Evolutionary conservation across 2,113 vertebrate species (phyloP), one percentile per base, ranked within the genome.

Genomic region (Solea solea): DNA sequence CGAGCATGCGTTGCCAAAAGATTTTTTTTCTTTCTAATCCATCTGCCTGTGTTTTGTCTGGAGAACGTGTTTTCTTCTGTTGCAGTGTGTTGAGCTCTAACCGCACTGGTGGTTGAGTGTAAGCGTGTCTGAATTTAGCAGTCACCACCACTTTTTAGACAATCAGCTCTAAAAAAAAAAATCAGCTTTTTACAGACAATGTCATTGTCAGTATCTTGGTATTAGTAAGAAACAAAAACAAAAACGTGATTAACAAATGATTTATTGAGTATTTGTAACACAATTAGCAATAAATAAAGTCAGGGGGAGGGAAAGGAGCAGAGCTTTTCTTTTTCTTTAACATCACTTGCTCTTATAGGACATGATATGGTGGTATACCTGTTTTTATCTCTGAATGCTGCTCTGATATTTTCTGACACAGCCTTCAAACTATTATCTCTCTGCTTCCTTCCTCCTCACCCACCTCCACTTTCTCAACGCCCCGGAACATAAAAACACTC

Each of bases 361-460:
- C 85, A 91, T 82, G 92, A 92, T 90, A 84, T 85, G 80, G 77
- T 72, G 86, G 75, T 86, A 86, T 89, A 92, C 89, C 90, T 91
- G 91, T 90, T 92, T 92, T 90, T 89, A 90, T 91, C 91, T 90
- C 80, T 57, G n/a, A 93, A 80, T 83, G 75, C 85, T 87, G 86
- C 74, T 84, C 90, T 90, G 88, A 92, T 91, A 87, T 89, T 90
- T 92, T 83, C 81, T 81, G 89, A 89, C 85, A 87, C 84, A 86
- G 73, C 83, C 88, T 90, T 91, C 89, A 89, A 83, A 89, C 82
- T 81, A 82, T 91, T 86, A 87, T 85, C 81, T 76, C 69, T 40
- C 73, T 21, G 77, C 78, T 76, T 83, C 83, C 79, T 76, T 89
- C 78, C 81, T 64, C 56, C 63, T 72, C 80, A 3, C 41, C 83